Evolutionary conservation across 2,888 invertebrate genomes (phyloP).

Genomic region (Dasysyrphus albostriatus): DNA sequence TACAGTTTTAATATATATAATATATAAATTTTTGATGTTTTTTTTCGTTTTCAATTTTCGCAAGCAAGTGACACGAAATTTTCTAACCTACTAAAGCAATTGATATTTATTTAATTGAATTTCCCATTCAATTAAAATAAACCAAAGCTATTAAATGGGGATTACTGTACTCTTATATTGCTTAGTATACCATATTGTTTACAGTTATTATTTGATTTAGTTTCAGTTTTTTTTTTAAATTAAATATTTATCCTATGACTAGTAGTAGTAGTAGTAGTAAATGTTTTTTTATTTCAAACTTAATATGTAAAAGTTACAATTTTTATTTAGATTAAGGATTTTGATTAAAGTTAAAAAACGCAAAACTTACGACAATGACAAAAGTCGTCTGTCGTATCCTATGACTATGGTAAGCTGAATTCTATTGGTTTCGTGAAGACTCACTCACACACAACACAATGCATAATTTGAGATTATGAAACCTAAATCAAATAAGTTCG

Average conservation of each 20-base stretch:
- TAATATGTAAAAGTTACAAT: too few relatives aligned
- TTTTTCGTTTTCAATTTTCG: too few relatives aligned
- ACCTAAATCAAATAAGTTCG: constrained; percentile 38
- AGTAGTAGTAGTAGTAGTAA: too few relatives aligned
- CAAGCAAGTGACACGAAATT: too few relatives aligned
- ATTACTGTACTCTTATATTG: not conserved
- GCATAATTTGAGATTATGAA: constrained; percentile 17
- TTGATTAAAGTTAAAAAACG: too few relatives aligned
- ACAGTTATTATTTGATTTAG: constrained; percentile 24
- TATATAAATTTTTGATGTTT: too few relatives aligned
- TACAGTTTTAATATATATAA: too few relatives aligned
- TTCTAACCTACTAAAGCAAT: too few relatives aligned
- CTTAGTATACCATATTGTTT: not conserved
- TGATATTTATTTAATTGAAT: not conserved
- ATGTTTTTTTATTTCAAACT: too few relatives aligned
- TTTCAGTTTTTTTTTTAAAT: constrained; percentile 23
- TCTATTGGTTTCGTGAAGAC: constrained; percentile 1
- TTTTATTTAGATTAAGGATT: too few relatives aligned
- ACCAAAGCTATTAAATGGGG: not conserved
- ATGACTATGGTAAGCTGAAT: constrained; percentile 26
- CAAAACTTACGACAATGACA: too few relatives aligned
- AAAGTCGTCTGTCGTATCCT: too few relatives aligned
- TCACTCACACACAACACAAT: not conserved
- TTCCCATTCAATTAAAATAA: not conserved
- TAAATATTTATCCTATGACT: constrained; percentile 62